These are phyloP conservation scores for Cyphomyrmex costatus DNA, from an alignment of 1,140 invertebrate genomes.

Conservation along the genomic window DNA sequence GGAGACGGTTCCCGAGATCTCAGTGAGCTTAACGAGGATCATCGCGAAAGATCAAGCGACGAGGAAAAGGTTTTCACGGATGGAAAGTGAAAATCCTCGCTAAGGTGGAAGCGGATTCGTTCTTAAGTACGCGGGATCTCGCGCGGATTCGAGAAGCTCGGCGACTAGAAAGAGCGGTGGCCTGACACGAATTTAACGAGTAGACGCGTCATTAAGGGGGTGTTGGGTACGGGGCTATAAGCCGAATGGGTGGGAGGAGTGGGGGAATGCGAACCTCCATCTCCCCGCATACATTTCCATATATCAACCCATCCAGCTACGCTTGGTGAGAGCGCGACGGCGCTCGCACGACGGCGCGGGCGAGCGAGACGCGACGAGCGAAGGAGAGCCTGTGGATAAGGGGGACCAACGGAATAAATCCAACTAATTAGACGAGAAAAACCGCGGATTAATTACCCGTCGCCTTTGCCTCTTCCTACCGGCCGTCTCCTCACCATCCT, in stretches of 20 bases:
- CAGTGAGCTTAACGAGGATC: conserved; percentile 45
- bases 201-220: conserved; percentile 82
- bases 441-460: conserved; percentile 86
- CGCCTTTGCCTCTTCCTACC: conserved; percentile 78
- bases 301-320: conserved; percentile 82
- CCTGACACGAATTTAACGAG: conserved; percentile 85
- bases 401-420: conserved; percentile 86
- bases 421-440: conserved; percentile 87
- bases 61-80: conserved; percentile 49
- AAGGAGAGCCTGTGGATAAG: conserved; percentile 78
- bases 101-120: conserved; percentile 62
- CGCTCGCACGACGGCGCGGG: conserved; percentile 49
- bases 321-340: conserved; percentile 64
- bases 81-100: conserved; percentile 70
- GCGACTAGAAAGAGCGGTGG: conserved; percentile 67
- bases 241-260: conserved; percentile 52
- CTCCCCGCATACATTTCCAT: conserved; percentile 87
- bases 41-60: conserved; percentile 51
- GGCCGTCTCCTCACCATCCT: conserved; percentile 59
- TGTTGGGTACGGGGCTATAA: conserved; percentile 58
- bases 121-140: conserved; percentile 64
- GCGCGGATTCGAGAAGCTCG: conserved; percentile 59
- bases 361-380: conserved; percentile 57
- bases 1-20: conserved; percentile 29
- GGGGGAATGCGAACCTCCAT: conserved; percentile 83